Conservation (phyloP, 2,797 vertebrate species). For the Holocentrus rufus region DNA sequence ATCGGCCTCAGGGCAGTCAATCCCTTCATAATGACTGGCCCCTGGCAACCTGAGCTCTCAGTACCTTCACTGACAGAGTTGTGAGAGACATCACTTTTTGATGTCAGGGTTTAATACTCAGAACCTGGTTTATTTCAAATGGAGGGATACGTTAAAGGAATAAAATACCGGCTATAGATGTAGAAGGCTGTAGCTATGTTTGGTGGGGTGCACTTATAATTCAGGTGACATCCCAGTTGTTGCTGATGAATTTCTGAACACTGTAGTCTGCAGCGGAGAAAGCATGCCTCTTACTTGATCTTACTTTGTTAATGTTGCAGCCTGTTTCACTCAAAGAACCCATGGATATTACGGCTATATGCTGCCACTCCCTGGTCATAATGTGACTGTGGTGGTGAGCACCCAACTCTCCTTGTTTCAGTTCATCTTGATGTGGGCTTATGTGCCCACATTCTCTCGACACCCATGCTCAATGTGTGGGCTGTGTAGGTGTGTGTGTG, state of each 20-base stretch:
- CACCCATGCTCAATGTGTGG: background rate
- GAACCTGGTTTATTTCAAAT: conserved; percentile 25
- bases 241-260: background rate
- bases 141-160: conserved; percentile 10
- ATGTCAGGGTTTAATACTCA: conserved; percentile 32
- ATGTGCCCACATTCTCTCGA: too few species aligned
- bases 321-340: too few species aligned
- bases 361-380: conserved; percentile 51
- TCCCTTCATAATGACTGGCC: conserved; percentile 49
- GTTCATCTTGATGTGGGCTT: too few species aligned
- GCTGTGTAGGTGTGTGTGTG: background rate
- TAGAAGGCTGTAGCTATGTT: background rate
- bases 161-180: background rate
- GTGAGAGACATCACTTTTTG: conserved; percentile 23
- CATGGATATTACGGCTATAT: background rate
- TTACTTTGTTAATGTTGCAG: background rate
- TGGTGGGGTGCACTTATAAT: conserved; percentile 9
- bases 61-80: conserved; percentile 34
- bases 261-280: conserved; percentile 17
- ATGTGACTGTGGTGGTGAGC: conserved; percentile 3
- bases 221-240: conserved; percentile 9
- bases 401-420: too few species aligned
- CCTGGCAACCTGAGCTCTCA: conserved; percentile 49
- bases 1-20: conserved; percentile 37
- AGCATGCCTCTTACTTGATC: conserved; percentile 9